Base-by-base conservation (phyloP, 1,140 invertebrate genomes). In the Andrena cerasifolii region DNA sequence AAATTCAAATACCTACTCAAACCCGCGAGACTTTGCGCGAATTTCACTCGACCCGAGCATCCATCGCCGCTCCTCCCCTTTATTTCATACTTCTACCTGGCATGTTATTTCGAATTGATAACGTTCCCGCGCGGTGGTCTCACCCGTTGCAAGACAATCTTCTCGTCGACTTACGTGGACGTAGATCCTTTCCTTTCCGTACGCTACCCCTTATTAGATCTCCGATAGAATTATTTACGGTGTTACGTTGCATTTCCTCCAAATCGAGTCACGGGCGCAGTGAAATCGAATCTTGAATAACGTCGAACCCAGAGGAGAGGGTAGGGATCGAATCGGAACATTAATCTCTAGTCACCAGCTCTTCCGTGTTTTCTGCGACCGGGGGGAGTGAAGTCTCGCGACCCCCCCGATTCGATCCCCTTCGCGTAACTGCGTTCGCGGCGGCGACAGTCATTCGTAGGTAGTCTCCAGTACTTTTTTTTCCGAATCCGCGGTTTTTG, bases 141-240 rank as follows among this genome's bases (percentile, higher is more conserved):
- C 21, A 3, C 45, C 28, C 28, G 21, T 14, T 33, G 21, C 12
- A 36, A 45, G 51, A 71, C 75, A 70, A 77, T 59, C 75, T 77
- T 77, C 47, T 68, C 67, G n/a, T 10, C 43, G 40, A n/a, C 28
- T 58, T 31, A 31, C 31, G 24, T 26, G 26, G n/a, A 26, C 36
- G n/a, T 45, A 43, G 26, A 71, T 53, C 40, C 31, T 26, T 31
- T 53, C 61, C 67, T 70, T 40, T 21, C 53, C 28, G 16, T 3
- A 33, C 43, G 59, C 45, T 71, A 53, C 45, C n/a, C 54, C 47
- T 33, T 62, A 45, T 71, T 62, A 54, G 66, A 77, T 31, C 16
- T 14, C 45, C 18, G 6, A 45, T 47, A 53, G 66, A 54, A 77
- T 62, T 62, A 24, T 53, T 53, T 71, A 53, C 16, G n/a, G 7